Percentiles rank a stretch among this genome's conserved stretches.
phyloP scores from a whole-genome alignment of 2,113 vertebrate species.

The Etia nguti region DNA sequence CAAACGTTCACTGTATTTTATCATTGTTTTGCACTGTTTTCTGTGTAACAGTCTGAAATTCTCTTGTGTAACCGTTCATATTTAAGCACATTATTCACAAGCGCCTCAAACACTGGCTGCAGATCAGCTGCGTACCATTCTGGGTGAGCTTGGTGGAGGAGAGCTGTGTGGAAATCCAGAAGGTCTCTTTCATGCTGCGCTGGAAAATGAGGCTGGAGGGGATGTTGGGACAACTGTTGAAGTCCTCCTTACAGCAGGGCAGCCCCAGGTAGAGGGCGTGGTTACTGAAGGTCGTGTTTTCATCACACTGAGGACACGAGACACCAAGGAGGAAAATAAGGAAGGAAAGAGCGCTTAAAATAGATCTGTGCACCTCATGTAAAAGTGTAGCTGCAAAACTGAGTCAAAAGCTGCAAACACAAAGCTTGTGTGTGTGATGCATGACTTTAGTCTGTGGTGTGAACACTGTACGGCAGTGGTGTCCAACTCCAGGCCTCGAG shows the following conservation, averaged over 20 bases:
- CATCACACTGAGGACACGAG: conserved; percentile 81
- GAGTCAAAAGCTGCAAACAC: neutral
- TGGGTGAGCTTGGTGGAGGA: conserved; percentile 98
- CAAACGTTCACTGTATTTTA: neutral
- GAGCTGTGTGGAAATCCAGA: conserved; percentile 94
- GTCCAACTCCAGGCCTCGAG: accelerated
- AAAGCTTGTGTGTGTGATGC: accelerated
- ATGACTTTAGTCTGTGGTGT: neutral
- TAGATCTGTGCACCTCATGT: accelerated
- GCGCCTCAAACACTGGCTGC: neutral
- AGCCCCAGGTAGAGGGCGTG: conserved; percentile 93
- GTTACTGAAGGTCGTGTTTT: conserved; percentile 95
- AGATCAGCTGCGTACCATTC: conserved; percentile 77
- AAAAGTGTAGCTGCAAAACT: accelerated
- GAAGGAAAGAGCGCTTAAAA: accelerated
- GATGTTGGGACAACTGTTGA: conserved; percentile 86
- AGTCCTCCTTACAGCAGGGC: conserved; percentile 96
- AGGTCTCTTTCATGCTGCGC: conserved; percentile 92
- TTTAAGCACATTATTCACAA: neutral
- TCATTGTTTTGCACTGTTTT: neutral
- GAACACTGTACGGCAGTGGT: neutral
- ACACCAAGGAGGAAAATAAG: too few relatives aligned
- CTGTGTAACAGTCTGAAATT: neutral
- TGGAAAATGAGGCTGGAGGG: conserved; percentile 96
- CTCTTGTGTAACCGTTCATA: neutral